These are phyloP conservation scores for Hippopotamus amphibius DNA, from an alignment of 2,113 vertebrate species.

Conservation along the genomic window DNA sequence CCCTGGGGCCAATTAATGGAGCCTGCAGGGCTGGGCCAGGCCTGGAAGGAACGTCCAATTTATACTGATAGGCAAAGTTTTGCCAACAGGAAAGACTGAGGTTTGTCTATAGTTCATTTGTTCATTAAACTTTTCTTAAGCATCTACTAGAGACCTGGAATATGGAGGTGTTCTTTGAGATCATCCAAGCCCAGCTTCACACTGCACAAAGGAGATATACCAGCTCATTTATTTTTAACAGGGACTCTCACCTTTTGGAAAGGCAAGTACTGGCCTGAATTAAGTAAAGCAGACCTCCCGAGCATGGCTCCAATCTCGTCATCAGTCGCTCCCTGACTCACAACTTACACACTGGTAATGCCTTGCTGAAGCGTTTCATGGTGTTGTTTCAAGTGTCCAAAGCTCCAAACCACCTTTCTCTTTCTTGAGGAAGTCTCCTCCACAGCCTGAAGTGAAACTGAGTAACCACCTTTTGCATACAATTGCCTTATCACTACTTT, in stretches of 20 bases:
- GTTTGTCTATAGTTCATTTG: not conserved
- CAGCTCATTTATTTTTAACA: not conserved
- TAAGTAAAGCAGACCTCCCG: not conserved
- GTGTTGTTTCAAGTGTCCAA: not conserved
- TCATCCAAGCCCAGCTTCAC: not conserved
- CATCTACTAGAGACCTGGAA: not conserved
- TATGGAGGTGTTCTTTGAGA: not conserved
- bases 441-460: not conserved
- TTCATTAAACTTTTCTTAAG: not conserved
- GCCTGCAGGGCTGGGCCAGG: no score
- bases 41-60: not conserved
- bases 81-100: not conserved
- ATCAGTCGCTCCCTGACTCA: not conserved
- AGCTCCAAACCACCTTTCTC: not conserved
- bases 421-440: not conserved
- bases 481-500: not conserved
- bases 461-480: not conserved
- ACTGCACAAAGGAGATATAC: not conserved
- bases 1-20: not conserved
- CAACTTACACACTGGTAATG: rapidly evolving
- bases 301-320: not conserved
- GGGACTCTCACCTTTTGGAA: not conserved
- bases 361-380: not conserved
- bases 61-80: not conserved
- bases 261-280: not conserved